Base-by-base conservation (phyloP, 1,140 invertebrate genomes). In the Odontomachus brunneus region DNA sequence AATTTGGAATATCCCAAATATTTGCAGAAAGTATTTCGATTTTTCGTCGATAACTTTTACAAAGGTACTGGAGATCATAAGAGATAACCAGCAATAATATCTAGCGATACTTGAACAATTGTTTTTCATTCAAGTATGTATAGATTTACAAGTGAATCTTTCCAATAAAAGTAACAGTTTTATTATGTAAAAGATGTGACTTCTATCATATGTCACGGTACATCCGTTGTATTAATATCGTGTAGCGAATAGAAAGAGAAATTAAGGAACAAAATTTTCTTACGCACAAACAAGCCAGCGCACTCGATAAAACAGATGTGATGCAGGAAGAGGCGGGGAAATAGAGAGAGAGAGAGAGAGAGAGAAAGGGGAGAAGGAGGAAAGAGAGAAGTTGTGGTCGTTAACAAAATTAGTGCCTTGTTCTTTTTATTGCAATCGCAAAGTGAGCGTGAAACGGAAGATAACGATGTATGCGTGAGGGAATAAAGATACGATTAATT, bases 331-430 rank as follows among this genome's bases (percentile, higher is more conserved):
- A 62, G 72, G 9, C 3, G 0, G 38, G 9, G 38, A 44, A 11
- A 44, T 0, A 44, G 38, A 44, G 38, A 44, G 9, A 44, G 38
- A 44, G 4, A 73, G 22, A 75, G 57, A 75, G 26, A 62, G 4
- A 73, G 22, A 75, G 57, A 75, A 33, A 33, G 29, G 29, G 29
- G 5, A 5, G 29, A 33, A 2, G 29, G 29, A 5, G 5, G 29
- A n/a, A 2, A 72, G 22, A 74, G 57, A 75, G 38, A 62, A 66
- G 29, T 33, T 44, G 65, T 17, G 24, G 22, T 57, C 75, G 38
- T 80, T 59, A 80, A 80, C 51, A 3, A 69, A 69, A 51, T 80
- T 80, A 71, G 65, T 71, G n/a, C 49, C 75, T 69, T 33, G 24
- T 80, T 71, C 17, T 71, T 71, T 80, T 80, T 74, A 74, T 3